Conservation (phyloP, 2,888 invertebrate species). For the Lasiommata megera region DNA sequence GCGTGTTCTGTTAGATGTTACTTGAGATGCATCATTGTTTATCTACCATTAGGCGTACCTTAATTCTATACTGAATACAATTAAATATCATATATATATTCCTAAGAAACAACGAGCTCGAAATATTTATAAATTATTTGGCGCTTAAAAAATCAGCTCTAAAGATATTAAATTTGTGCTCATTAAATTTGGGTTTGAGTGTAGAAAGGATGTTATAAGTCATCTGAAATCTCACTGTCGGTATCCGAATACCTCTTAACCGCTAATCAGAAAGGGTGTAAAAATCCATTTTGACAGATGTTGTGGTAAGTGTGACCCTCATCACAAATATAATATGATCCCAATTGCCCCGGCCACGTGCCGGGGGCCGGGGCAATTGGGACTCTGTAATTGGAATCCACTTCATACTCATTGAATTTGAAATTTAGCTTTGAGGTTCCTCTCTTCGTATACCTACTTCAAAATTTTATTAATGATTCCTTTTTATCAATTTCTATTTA, state of each 20-base stretch:
- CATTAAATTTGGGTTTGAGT: too few relatives aligned
- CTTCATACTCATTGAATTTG: background rate
- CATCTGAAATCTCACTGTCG: background rate
- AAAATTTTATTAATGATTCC: background rate
- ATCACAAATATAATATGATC: constrained; percentile 30
- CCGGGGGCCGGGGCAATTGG: background rate
- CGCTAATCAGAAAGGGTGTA: background rate
- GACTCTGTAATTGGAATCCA: background rate
- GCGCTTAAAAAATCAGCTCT: too few relatives aligned
- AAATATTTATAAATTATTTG: too few relatives aligned
- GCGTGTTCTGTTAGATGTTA: too few relatives aligned
- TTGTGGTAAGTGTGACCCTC: constrained; percentile 43
- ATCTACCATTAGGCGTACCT: too few relatives aligned
- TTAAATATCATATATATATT: too few relatives aligned
- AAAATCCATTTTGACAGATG: constrained; percentile 40
- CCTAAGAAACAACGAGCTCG: too few relatives aligned
- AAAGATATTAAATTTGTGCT: too few relatives aligned
- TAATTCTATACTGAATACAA: too few relatives aligned
- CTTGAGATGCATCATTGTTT: too few relatives aligned
- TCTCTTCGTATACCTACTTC: background rate
- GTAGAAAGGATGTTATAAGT: background rate
- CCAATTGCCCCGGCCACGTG: background rate
- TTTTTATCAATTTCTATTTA: too few relatives aligned
- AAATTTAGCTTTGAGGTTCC: background rate
- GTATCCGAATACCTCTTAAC: background rate